Evolutionary conservation across 2,797 vertebrate species (phyloP).

Genomic region (Paramormyrops hopkinsi): DNA sequence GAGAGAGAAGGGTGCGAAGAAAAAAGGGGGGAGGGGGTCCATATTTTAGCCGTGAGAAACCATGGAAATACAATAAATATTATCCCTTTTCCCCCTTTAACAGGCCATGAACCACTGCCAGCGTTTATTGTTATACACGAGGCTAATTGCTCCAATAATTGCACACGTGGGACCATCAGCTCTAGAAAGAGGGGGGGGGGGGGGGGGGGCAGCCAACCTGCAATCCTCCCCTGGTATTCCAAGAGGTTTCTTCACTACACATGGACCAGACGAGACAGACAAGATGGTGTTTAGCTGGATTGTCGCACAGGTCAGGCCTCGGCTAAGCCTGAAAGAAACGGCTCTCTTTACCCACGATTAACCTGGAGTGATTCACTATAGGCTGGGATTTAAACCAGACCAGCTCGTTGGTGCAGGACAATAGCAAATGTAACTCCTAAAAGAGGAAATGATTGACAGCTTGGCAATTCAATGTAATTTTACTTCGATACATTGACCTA

Average conservation of each 20-base stretch:
- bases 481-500: neutral
- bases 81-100: conserved; percentile 36
- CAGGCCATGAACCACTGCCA: conserved; percentile 44
- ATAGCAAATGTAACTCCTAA: neutral
- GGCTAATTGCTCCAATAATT: conserved; percentile 41
- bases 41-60: conserved; percentile 42
- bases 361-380: neutral
- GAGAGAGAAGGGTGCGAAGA: conserved; percentile 25
- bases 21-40: conserved; percentile 18
- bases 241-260: neutral
- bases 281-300: neutral
- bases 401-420: neutral
- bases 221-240: neutral
- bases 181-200: neutral
- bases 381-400: neutral
- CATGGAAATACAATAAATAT: conserved; percentile 50
- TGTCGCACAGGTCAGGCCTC: neutral
- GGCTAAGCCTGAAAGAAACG: neutral
- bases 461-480: neutral
- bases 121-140: conserved; percentile 50
- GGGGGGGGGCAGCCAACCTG: neutral
- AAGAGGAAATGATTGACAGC: neutral
- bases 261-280: neutral
- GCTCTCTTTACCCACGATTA: neutral
- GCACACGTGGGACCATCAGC: neutral